Conservation (phyloP, 2,113 vertebrate genomes). For the Rhinoderma darwinii region DNA sequence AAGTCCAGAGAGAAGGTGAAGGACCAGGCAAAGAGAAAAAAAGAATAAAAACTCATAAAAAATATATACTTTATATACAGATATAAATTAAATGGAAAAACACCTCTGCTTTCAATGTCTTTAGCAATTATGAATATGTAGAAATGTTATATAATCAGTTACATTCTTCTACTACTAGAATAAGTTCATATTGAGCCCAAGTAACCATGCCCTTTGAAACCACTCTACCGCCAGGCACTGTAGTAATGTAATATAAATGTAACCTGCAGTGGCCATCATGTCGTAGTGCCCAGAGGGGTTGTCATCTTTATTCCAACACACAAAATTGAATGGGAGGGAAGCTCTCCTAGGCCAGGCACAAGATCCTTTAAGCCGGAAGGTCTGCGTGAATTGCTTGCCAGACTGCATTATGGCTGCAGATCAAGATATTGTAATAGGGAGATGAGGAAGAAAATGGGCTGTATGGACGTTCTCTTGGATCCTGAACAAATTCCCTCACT, state of each 20-base stretch:
- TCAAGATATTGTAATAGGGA: too few species aligned
- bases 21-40: not conserved
- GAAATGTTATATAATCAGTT: not conserved
- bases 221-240: not conserved
- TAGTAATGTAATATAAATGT: not conserved
- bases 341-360: not conserved
- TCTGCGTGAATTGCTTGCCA: not conserved
- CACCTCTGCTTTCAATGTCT: not conserved
- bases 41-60: not conserved
- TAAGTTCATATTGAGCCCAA: not conserved
- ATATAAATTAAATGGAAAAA: slow-evolving; percentile 1
- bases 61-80: not conserved
- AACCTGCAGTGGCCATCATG: not conserved
- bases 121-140: not conserved
- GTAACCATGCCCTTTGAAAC: not conserved
- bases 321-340: not conserved
- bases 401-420: not conserved
- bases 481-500: too few species aligned
- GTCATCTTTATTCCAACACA: not conserved
- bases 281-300: not conserved
- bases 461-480: too few species aligned
- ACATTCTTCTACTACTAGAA: not conserved
- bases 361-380: not conserved
- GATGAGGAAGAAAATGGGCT: too few species aligned
- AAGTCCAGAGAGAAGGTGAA: not conserved